Evolutionary conservation across 2,113 vertebrate genomes (phyloP).

Genomic region (Tragelaphus buxtoni): DNA sequence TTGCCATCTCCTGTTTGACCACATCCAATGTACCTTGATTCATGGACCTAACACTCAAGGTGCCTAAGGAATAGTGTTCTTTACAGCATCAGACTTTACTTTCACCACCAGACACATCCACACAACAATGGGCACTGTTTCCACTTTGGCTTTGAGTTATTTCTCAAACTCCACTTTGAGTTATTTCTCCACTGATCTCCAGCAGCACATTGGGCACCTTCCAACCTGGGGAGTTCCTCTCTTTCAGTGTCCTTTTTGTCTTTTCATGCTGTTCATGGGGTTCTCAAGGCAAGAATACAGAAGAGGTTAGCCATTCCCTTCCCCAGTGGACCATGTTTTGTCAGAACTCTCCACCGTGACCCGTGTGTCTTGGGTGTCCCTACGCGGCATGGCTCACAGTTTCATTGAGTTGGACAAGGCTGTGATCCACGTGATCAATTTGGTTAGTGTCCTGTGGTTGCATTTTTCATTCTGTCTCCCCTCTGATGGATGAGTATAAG

Average conservation of each 20-base stretch:
- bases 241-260: background rate
- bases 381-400: accelerated
- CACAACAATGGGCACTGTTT: background rate
- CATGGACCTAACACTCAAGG: background rate
- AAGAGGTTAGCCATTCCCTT: background rate
- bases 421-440: background rate
- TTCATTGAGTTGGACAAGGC: background rate
- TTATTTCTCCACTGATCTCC: background rate
- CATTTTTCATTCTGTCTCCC: background rate
- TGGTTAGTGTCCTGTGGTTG: background rate
- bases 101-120: background rate
- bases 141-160: background rate
- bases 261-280: background rate
- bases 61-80: background rate
- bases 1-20: background rate
- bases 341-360: background rate
- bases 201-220: background rate
- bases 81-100: background rate
- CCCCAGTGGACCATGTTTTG: background rate
- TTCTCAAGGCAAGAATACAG: background rate
- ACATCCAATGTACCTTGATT: background rate
- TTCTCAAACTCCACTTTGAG: background rate
- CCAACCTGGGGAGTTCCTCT: background rate
- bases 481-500: background rate
- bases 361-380: background rate